Base-by-base conservation (phyloP, 2,888 invertebrate genomes). In the Omphaloscelis lunosa region DNA sequence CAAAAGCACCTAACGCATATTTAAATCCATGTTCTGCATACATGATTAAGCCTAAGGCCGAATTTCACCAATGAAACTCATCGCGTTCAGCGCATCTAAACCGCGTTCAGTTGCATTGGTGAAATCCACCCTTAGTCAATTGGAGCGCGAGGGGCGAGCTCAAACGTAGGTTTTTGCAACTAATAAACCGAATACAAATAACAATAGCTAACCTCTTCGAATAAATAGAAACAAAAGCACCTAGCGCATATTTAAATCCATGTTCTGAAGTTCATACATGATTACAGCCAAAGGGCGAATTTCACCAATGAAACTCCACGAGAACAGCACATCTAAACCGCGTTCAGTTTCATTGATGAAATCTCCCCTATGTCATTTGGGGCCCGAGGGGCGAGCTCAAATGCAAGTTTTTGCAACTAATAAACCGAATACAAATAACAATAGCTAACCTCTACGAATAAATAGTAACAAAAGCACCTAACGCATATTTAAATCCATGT, bases 241-340 rank as follows among this genome's bases (percentile, higher is more conserved):
- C 41, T 23, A 65, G 56, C 66, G 63, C 59, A 70, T 77, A 70
- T 71, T 77, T 29, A 77, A 77, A 77, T 71, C 67, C 78, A 77
- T 86, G 83, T 83, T 73, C 34, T 77, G 83, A n/a, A n/a, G n/a
- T n/a, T n/a, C 83, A 83, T 83, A 70, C 83, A 61, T 68, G 67
- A 86, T 77, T 71, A 63, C 51, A 69, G 34, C n/a, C 8, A 61
- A 59, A 56, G 11, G n/a, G 11, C n/a, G 11, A 56, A 56, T 56
- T 56, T 56, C 53, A 56, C 56, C n/a, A 56, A 56, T 12, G 11
- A 56, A 56, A 56, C 56, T 56, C n/a, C 11, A n/a, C 53, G n/a
- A 11, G 23, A 11, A n/a, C n/a, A 53, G 53, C 53, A 11, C 11
- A n/a, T 53, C n/a, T 11, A 11, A 53, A n/a, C 53, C n/a, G 53